Conservation (phyloP, 92 coral and sea anemone genomes). For the Parazoanthus atlanticus region DNA sequence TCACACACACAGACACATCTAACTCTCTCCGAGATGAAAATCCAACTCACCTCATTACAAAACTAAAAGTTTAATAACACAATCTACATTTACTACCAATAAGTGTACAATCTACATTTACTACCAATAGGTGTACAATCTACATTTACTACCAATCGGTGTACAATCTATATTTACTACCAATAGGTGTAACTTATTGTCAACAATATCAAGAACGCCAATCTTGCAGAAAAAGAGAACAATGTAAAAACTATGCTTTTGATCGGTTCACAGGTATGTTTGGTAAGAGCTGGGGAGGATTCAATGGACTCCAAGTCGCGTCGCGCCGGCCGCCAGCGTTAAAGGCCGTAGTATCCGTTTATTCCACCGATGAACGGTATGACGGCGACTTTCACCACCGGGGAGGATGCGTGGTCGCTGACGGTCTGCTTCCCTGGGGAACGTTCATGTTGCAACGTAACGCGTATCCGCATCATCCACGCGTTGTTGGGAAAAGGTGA, state of each 20-base stretch:
- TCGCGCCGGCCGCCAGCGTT: slow-evolving; percentile 69
- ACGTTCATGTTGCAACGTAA: slow-evolving; percentile 66
- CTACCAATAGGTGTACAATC: no score
- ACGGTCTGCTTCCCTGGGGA: slow-evolving; percentile 75
- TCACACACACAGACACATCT: no score
- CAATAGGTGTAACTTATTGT: no score
- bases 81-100: no score
- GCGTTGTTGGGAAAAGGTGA: slow-evolving; percentile 56
- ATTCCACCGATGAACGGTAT: slow-evolving; percentile 79
- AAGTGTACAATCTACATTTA: no score
- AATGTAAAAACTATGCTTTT: background rate
- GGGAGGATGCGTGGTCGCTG: slow-evolving; percentile 76
- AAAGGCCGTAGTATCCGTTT: slow-evolving; percentile 70
- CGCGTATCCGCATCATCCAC: slow-evolving; percentile 75
- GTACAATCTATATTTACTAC: no score
- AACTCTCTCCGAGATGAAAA: no score
- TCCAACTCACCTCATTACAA: no score
- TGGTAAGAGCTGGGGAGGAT: slow-evolving; percentile 93
- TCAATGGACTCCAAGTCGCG: slow-evolving; percentile 84
- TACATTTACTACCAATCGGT: no score
- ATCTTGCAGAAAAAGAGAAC: background rate
- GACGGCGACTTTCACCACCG: slow-evolving; percentile 70
- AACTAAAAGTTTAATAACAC: no score
- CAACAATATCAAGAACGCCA: background rate
- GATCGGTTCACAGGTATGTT: slow-evolving; percentile 62